Evolutionary conservation across 2,113 vertebrate species (phyloP).

Genomic region (Silurus asotus): DNA sequence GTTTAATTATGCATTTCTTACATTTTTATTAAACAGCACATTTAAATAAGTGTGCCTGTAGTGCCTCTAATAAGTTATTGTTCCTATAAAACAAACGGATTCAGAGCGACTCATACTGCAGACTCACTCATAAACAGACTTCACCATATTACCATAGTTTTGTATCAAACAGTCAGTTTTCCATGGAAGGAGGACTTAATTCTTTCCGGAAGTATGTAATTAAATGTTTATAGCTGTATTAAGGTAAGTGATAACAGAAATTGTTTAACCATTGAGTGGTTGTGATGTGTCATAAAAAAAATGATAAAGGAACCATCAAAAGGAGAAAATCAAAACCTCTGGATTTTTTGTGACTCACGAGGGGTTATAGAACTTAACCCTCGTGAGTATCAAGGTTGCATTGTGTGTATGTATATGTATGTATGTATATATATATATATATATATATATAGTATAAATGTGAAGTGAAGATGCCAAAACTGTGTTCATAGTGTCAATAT

Average conservation of each 20-base stretch:
- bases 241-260: background rate
- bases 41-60: background rate
- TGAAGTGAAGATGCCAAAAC: no score
- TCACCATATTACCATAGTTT: background rate
- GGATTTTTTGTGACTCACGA: no score
- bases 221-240: background rate
- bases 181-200: background rate
- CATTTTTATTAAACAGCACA: background rate
- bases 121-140: background rate
- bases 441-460: no score
- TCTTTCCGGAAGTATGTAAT: background rate
- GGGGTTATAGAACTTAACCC: no score
- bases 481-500: no score
- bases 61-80: background rate
- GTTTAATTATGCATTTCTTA: background rate
- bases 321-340: no score
- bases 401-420: no score
- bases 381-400: no score
- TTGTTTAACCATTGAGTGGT: background rate
- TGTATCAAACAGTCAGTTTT: background rate
- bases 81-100: background rate
- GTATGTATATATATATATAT: no score
- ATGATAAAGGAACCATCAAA: no score
- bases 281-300: no score
- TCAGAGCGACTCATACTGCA: background rate